These are phyloP conservation scores for Apogon talboti DNA, from an alignment of 2,797 vertebrate genomes.

Conservation along the genomic window DNA sequence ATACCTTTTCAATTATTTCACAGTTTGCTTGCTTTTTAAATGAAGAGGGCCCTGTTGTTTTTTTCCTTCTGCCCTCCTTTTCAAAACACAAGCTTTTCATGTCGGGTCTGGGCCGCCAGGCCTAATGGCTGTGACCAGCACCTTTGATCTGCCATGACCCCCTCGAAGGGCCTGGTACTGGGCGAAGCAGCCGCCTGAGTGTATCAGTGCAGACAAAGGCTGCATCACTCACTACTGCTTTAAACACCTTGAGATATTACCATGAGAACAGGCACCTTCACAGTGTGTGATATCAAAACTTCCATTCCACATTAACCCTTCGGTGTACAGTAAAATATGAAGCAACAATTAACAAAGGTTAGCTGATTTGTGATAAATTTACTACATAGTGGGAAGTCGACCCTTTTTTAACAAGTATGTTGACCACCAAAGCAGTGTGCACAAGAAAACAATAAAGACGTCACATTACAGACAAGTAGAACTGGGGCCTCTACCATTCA, in stretches of 20 bases:
- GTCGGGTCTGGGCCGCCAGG: conserved; percentile 81
- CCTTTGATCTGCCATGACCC: conserved; percentile 89
- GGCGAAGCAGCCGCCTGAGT: conserved; percentile 72
- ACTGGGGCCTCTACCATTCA: too few species aligned
- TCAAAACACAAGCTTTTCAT: conserved; percentile 89
- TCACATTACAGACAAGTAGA: background rate
- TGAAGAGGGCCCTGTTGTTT: conserved; percentile 84
- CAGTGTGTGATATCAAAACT: conserved; percentile 63
- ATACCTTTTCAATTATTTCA: conserved; percentile 92
- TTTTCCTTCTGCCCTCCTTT: conserved; percentile 84
- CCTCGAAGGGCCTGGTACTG: conserved; percentile 79
- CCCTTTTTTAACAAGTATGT: background rate
- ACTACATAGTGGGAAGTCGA: background rate
- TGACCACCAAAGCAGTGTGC: background rate
- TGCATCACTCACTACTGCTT: conserved; percentile 79
- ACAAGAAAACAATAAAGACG: background rate
- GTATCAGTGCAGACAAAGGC: conserved; percentile 77
- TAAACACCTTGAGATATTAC: conserved; percentile 78
- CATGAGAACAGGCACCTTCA: conserved; percentile 70
- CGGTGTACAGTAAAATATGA: conserved; percentile 52
- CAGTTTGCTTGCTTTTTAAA: conserved; percentile 89
- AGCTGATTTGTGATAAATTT: background rate
- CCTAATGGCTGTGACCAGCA: conserved; percentile 89
- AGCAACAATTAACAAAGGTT: background rate
- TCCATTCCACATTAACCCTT: conserved; percentile 49